These are phyloP conservation scores for Rhadinocentrus ornatus DNA, from an alignment of 2,797 vertebrate genomes.

Conservation along the genomic window DNA sequence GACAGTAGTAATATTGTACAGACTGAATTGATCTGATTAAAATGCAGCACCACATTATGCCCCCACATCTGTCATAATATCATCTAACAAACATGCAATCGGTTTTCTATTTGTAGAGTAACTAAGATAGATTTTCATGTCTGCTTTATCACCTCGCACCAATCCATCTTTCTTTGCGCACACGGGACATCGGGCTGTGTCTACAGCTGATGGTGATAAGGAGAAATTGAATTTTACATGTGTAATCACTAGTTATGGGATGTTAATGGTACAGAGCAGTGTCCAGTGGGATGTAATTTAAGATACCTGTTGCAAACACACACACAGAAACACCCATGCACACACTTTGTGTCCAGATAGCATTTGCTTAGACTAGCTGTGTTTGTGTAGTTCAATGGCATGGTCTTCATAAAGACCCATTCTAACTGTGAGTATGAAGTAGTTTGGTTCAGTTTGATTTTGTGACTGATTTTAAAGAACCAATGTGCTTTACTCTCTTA, in stretches of 20 bases:
- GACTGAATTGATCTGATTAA: conserved; percentile 69
- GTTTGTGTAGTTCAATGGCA: conserved; percentile 35
- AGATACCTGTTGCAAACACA: conserved; percentile 31
- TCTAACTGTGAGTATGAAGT: conserved; percentile 40
- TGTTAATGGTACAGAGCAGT: conserved; percentile 72
- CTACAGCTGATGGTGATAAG: conserved; percentile 61
- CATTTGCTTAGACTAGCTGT: conserved; percentile 55
- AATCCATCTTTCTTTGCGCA: conserved; percentile 74
- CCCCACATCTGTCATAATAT: conserved; percentile 76
- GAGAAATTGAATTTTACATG: conserved; percentile 74
- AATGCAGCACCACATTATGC: conserved; percentile 53
- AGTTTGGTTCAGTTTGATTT: conserved; percentile 31
- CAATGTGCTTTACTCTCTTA: conserved; percentile 74
- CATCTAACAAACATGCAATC: conserved; percentile 72
- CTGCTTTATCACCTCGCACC: conserved; percentile 46
- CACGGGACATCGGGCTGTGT: conserved; percentile 55
- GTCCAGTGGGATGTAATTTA: conserved; percentile 63
- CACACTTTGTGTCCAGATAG: conserved; percentile 20
- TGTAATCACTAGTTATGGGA: conserved; percentile 73
- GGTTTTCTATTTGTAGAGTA: conserved; percentile 78
- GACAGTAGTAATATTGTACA: conserved; percentile 15
- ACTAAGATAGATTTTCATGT: conserved; percentile 78
- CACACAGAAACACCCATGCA: not conserved
- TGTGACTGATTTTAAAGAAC: conserved; percentile 61
- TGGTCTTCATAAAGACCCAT: conserved; percentile 45